Base-by-base conservation (phyloP, 2,797 vertebrate species). In the Ctenopoma kingsleyae region DNA sequence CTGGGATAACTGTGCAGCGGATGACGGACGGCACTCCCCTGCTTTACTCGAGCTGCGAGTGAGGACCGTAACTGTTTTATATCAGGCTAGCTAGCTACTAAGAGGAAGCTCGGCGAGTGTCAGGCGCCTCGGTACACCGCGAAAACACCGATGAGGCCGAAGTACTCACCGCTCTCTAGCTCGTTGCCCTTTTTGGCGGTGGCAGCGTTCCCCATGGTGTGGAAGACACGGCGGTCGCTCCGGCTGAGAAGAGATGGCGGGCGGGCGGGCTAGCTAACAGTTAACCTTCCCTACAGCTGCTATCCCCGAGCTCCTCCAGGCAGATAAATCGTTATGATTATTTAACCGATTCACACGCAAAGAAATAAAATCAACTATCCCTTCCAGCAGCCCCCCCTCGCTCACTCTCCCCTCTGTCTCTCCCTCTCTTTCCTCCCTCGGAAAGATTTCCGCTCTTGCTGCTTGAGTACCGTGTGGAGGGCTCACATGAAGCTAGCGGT, bases 111-210 rank as follows among this genome's bases (percentile, higher is more conserved):
- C 27, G 8, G 0, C 17, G 4, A 23, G 65, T 30, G 38, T 41
- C 53, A 54, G 46, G 50, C 51, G 17, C 35, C 16, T 0, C 44
- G 57, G 60, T 5, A 4, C 23, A 48, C n/a, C 57, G 58, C 19
- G 11, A 57, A 54, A 65, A 56, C 6, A 16, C 10, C 4, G 4
- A 3, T 2, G 55, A 61, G 20, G 44, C 22, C 41, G 17, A 74
- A 16, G 38, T 49, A 94, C 96, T 97, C 93, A 97, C 97, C 97
- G 94, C 97, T 98, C 94, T 98, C 97, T 71, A 98, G 94, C 94
- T 98, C 97, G 95, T 97, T 96, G 95, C 97, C 97, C 93, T 98
- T 97, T 95, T 97, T 97, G 94, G 97, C 96, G 83, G 97, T 95
- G 79, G 97, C 97, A 73, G 97, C 95, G 96, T 98, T 98, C 82